A percentile compares a stretch with the other conserved stretches of the same genome.
phyloP scores from a whole-genome alignment of 2,797 vertebrate species.

The Apogon talboti region DNA sequence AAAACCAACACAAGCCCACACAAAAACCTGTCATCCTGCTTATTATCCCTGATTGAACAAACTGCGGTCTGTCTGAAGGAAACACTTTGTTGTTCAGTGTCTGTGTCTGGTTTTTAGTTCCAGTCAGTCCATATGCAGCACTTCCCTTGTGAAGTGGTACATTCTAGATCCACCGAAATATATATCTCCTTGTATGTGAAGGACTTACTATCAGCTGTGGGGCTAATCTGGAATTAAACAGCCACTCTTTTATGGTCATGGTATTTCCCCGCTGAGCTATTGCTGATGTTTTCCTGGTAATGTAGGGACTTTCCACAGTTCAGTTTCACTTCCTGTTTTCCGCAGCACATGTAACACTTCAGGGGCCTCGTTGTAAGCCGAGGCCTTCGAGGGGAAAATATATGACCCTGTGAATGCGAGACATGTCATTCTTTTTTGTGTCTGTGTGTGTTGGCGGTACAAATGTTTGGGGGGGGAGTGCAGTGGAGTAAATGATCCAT shows the following conservation, averaged over 20 bases:
- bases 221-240: not conserved
- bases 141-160: not conserved
- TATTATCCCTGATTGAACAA: not conserved
- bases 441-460: too few relatives aligned
- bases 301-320: slow-evolving; percentile 73
- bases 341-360: not conserved
- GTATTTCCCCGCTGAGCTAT: slow-evolving; percentile 71
- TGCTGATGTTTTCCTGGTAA: slow-evolving; percentile 35
- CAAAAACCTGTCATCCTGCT: not conserved
- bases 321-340: slow-evolving; percentile 74
- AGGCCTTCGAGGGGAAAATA: not conserved
- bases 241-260: slow-evolving; percentile 15
- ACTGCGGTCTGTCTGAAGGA: not conserved
- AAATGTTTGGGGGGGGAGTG: too few relatives aligned
- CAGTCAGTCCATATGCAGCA: not conserved
- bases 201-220: not conserved
- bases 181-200: not conserved
- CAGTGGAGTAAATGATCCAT: not conserved
- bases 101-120: not conserved
- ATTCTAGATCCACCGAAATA: not conserved
- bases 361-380: not conserved
- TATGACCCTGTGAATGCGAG: not conserved
- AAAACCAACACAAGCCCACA: too few relatives aligned
- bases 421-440: too few relatives aligned
- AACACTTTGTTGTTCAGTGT: not conserved